phyloP scores from a whole-genome alignment of 2,797 vertebrate species.

The Phalanger gymnotis region DNA sequence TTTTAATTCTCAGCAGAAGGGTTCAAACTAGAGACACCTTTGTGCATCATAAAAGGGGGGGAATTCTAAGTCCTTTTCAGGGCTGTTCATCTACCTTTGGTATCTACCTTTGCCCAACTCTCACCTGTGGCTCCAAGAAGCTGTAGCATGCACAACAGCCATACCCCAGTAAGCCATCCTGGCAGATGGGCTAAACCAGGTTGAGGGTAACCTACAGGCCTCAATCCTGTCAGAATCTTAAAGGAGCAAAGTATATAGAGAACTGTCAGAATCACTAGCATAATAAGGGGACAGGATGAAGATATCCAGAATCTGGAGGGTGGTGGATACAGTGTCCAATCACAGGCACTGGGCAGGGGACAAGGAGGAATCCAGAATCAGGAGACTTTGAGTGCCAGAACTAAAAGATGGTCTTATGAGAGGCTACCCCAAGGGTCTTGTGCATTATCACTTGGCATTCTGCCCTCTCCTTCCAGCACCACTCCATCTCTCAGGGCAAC shows the following conservation, averaged over 20 bases:
- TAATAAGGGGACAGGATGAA: background rate
- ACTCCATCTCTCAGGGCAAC: background rate
- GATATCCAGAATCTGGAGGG: background rate
- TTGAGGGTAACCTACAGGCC: no score
- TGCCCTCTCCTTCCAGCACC: background rate
- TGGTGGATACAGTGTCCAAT: background rate
- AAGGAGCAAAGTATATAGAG: background rate
- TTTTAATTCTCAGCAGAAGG: background rate
- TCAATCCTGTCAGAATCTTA: no score
- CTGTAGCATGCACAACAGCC: no score
- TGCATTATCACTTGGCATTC: background rate
- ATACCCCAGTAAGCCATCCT: no score
- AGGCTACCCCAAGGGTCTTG: background rate
- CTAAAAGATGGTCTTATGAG: background rate
- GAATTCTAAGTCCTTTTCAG: no score
- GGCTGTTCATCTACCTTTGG: no score
- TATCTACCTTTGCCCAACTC: no score
- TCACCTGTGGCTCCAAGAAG: no score
- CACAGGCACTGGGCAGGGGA: background rate
- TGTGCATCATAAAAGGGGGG: background rate
- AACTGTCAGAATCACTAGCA: background rate
- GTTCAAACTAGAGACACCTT: background rate
- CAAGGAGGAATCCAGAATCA: background rate
- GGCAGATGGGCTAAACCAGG: no score
- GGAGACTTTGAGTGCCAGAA: background rate